Percentiles rank a stretch among this genome's conserved stretches.
These are phyloP conservation scores for Spisula subtruncata DNA, from an alignment of 2,888 invertebrate species.

Conservation along the genomic window DNA sequence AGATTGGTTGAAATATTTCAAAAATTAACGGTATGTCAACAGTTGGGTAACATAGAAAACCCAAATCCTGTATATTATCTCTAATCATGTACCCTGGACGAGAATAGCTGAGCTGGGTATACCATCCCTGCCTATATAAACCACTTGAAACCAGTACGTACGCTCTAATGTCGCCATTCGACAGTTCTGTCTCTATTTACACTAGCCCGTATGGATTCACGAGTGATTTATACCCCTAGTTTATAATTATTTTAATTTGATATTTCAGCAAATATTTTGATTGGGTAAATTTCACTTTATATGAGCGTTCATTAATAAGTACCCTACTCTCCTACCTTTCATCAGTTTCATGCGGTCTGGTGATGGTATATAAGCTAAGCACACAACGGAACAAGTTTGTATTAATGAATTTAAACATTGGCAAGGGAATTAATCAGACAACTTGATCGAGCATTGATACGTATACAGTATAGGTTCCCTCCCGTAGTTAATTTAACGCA, in stretches of 20 bases:
- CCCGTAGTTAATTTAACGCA: conserved; percentile 3
- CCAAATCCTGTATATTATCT: conserved; percentile 40
- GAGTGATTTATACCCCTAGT: background rate
- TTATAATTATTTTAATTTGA: conserved; percentile 44
- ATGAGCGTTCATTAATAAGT: background rate
- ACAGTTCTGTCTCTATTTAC: conserved; percentile 23
- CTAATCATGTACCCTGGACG: conserved; percentile 32
- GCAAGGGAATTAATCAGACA: conserved; percentile 8
- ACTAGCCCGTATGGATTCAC: conserved; percentile 35
- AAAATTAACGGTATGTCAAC: conserved; percentile 28
- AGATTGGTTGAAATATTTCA: background rate
- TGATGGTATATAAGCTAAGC: background rate
- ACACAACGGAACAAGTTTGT: background rate
- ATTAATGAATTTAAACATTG: background rate
- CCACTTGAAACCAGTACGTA: conserved; percentile 33
- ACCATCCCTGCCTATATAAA: conserved; percentile 36
- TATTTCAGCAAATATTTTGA: conserved; percentile 51
- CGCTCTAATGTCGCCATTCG: conserved; percentile 15
- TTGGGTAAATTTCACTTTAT: conserved; percentile 45
- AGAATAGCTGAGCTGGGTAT: conserved; percentile 10
- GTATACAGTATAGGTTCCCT: background rate
- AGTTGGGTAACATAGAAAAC: background rate
- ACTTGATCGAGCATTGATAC: background rate
- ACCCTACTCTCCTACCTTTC: background rate
- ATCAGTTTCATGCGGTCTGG: background rate